Conservation (phyloP, 2,888 invertebrate genomes). For the Philereme transversata region DNA sequence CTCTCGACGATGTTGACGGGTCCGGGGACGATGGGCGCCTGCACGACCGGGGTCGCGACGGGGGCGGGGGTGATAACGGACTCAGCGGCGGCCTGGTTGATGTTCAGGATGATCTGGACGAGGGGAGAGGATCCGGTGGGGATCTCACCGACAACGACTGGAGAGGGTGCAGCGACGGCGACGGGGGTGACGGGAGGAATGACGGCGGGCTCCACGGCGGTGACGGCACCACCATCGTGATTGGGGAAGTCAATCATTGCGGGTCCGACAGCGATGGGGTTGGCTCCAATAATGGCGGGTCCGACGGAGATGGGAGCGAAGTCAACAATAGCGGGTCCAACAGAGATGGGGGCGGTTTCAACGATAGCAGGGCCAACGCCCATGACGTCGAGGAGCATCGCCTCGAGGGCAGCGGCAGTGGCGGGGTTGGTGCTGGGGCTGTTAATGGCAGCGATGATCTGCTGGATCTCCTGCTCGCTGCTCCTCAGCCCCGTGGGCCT, state of each 20-base stretch:
- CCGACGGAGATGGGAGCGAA: constrained; percentile 36
- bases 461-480: constrained; percentile 38
- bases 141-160: constrained; percentile 40
- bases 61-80: constrained; percentile 30
- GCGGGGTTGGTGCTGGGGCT: constrained; percentile 43
- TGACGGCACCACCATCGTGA: constrained; percentile 32
- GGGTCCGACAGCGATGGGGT: constrained; percentile 33
- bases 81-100: constrained; percentile 35
- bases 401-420: constrained; percentile 39
- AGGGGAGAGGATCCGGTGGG: constrained; percentile 40
- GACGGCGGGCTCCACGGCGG: constrained; percentile 27
- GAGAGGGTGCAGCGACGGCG: constrained; percentile 16
- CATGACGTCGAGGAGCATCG: constrained; percentile 34
- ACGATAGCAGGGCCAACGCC: constrained; percentile 33
- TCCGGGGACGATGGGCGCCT: constrained; percentile 11
- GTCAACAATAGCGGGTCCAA: constrained; percentile 36
- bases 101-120: constrained; percentile 49
- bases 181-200: constrained; percentile 21
- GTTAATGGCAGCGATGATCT: constrained; percentile 44
- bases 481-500: constrained; percentile 31
- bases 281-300: constrained; percentile 38
- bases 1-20: constrained; percentile 32
- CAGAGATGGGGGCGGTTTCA: constrained; percentile 31
- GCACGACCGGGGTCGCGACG: constrained; percentile 23
- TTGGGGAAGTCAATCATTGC: constrained; percentile 39